Evolutionary conservation across 64 coral and sea anemone genomes (phyloP).

Genomic region (Porites lutea): DNA sequence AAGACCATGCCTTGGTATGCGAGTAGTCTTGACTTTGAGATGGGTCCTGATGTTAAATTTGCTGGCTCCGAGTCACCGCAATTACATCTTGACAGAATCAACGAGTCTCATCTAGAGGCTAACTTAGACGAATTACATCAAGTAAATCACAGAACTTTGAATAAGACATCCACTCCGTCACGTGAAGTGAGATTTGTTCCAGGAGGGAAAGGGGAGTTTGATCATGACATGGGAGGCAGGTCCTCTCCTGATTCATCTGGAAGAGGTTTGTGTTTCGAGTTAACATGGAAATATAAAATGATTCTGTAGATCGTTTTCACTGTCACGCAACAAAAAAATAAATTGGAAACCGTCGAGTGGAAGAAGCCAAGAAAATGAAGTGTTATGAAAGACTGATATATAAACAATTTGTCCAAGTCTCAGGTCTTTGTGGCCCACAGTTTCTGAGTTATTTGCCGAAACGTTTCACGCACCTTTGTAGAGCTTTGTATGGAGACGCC

Average conservation of each 20-base stretch:
- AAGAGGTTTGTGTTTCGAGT: constrained; percentile 36
- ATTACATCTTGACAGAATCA: constrained; percentile 58
- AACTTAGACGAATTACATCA: constrained; percentile 51
- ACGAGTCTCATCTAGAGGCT: constrained; percentile 70
- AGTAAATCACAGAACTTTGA: constrained; percentile 46
- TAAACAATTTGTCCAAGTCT: too few relatives aligned
- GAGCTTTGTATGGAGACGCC: too few relatives aligned
- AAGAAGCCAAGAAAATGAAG: too few relatives aligned
- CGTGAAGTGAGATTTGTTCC: constrained; percentile 48
- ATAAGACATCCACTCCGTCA: constrained; percentile 53
- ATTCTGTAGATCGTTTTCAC: too few relatives aligned
- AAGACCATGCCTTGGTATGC: constrained; percentile 83
- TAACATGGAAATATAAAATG: not conserved
- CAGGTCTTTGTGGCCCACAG: too few relatives aligned
- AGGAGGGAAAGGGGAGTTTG: constrained; percentile 65
- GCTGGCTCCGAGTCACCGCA: constrained; percentile 42
- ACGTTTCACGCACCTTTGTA: too few relatives aligned
- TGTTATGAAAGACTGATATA: too few relatives aligned
- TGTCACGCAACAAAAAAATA: too few relatives aligned
- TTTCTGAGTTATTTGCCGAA: too few relatives aligned
- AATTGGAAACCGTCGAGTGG: too few relatives aligned
- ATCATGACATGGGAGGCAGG: constrained; percentile 78
- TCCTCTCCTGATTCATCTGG: constrained; percentile 83
- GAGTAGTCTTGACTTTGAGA: constrained; percentile 76
- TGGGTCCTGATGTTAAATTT: constrained; percentile 31